Base-by-base conservation (phyloP, 2,888 invertebrate species). In the Lobophora halterata region DNA sequence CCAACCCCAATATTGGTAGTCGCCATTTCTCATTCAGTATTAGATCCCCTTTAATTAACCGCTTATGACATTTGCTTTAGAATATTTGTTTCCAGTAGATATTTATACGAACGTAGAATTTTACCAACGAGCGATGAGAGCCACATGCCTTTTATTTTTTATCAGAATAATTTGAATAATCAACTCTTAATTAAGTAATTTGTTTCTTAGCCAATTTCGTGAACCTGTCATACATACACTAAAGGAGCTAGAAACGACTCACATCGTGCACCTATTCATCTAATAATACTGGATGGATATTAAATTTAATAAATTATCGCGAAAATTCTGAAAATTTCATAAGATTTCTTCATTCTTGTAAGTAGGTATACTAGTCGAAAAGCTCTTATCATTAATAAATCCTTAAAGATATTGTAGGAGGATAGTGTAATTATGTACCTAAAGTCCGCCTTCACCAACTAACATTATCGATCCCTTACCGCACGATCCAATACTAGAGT, bases 251-350 rank as follows among this genome's bases (percentile, higher is more conserved):
- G 63, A 76, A 72, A 77, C 72, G 73, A 69, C 62, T 53, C 54
- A 51, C 64, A 65, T 70, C 70, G 76, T 76, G 80, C 49, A 79
- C 69, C 74, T 81, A 81, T 78, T 73, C 69, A 73, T 82, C 81
- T 85, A 85, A 83, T 82, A 82, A 86, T 85, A 86, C 81, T 86
- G 86, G 85, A 86, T 83, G 83, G 82, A 85, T 69, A 82, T 79
- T 81, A 77, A 75, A 75, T 80, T 69, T 72, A 77, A 76, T 78
- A 78, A 82, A 77, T 74, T 77, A 77, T 79, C 70, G 79, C 79
- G 77, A 79, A 77, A 81, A 76, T 79, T 82, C 74, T 61, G 78
- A 78, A 72, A 74, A 77, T 64, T 79, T 85, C 81, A 83, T 85
- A 85, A 85, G 83, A 83, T 78, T 75, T 79, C 74, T 69, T 74